Base-by-base conservation (phyloP, 2,888 invertebrate species). In the Agriopis aurantiaria region DNA sequence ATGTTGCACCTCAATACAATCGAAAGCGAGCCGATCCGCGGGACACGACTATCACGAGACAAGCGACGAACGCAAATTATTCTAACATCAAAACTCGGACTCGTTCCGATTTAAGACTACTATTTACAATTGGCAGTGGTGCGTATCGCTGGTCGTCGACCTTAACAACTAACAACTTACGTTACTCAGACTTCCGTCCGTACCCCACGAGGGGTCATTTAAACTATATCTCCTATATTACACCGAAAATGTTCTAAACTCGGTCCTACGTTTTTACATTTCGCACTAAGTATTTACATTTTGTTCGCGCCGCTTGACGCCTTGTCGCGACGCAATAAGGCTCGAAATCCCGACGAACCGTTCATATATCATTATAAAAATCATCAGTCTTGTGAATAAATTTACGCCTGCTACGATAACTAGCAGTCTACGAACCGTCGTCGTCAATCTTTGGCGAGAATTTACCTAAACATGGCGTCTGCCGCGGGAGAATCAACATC, bases 71-170 rank as follows among this genome's bases (percentile, higher is more conserved):
- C 84, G 81, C 82, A 85, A 84, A 86, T 84, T 82, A 86, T 73
- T 77, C 84, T 89, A 85, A 60, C 49, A 60, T 40, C 14, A 60
- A 49, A 49, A 80, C 77, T 68, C 81, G 79, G 78, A 82, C 45
- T 75, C 74, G 75, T 75, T 71, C 73, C 55, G 48, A 45, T 12
- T 55, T 55, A 76, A 75, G 71, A 45, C 82, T 88, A 90, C 83
- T 92, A 92, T 92, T 79, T 92, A 93, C 92, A 91, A 81, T 89
- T 90, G 93, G 93, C 93, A 93, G 93, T 87, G 83, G 93, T 87
- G 83, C 85, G 82, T 82, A 82, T 88, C 90, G 92, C 93, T 91
- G 93, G 93, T 93, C 91, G 91, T 83, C 73, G 71, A 56, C 77
- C 73, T 71, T 71, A 73, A 53, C 74, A 78, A 53, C 33, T 33